Evolutionary conservation across 1,140 invertebrate genomes (phyloP), one percentile per base, ranked within the genome.

Genomic region (Papilio polyxenes): DNA sequence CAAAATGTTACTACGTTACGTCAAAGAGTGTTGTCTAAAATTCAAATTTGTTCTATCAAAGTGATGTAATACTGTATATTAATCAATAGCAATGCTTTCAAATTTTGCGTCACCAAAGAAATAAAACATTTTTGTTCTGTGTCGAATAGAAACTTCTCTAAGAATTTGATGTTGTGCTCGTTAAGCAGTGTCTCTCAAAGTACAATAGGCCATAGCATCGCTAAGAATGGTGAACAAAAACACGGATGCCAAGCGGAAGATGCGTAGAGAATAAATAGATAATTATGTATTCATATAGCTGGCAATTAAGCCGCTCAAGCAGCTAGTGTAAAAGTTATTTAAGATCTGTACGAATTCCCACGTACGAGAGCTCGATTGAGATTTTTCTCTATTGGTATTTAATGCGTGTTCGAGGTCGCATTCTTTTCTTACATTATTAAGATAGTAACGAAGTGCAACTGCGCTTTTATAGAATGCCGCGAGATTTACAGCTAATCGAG

Each of bases 141-240:
- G 20, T n/a, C 31, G 23, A 62, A 9, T 15, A 40, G 77, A 62
- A 79, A 79, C 31, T 62, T 79, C 77, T 11, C 37, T 62, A 62
- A 62, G 53, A 79, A 62, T 79, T 62, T 62, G 44, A 79, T 79
- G 11, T 31, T 17, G 77, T 62, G 40, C 53, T 79, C 77, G 77
- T 79, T 59, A 79, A 62, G 15, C 53, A 20, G 53, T 48, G 59
- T 80, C 78, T 80, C 56, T 48, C 59, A 77, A 53, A 80, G 78
- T 62, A 80, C 78, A 80, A 80, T 80, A 49, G 78, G 78, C 59
- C 40, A 80, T 80, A 80, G 78, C 62, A 69, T 69, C 49, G 59
- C 78, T 80, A 69, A 80, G 78, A 80, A 80, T 80, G 78, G 78
- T 37, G 40, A 69, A 80, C 78, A 80, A 80, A 80, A 80, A 80